Conservation (phyloP, 1,140 invertebrate genomes). For the Steinernema khuongi region DNA sequence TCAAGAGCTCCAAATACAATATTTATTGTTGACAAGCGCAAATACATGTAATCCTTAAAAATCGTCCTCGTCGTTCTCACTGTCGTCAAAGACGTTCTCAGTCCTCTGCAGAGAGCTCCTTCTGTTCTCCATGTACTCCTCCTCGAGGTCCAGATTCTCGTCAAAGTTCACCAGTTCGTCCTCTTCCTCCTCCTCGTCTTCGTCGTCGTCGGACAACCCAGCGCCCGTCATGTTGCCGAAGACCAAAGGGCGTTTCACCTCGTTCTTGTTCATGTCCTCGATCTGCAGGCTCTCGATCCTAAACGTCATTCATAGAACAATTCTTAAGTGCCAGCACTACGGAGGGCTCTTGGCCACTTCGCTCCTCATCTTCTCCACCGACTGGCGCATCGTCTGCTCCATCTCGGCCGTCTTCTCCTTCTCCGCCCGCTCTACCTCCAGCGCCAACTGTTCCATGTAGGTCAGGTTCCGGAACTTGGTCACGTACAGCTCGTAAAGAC, state of each 20-base stretch:
- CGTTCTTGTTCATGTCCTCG: background rate
- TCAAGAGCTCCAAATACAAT: too few relatives aligned
- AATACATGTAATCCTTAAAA: too few relatives aligned
- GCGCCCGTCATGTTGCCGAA: conserved; percentile 43
- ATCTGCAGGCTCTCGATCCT: conserved; percentile 22
- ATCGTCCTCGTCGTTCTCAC: background rate
- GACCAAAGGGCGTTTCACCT: conserved; percentile 5
- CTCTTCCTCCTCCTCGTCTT: conserved; percentile 27
- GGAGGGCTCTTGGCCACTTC: conserved; percentile 28
- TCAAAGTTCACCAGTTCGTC: background rate
- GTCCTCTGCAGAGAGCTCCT: background rate
- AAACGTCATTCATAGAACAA: background rate
- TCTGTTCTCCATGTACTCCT: background rate
- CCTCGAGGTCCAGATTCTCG: background rate
- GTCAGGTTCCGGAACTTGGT: conserved; percentile 77
- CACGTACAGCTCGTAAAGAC: conserved; percentile 80
- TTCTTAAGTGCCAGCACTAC: background rate
- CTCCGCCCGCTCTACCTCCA: conserved; percentile 69
- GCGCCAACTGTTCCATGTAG: conserved; percentile 72
- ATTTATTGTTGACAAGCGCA: too few relatives aligned
- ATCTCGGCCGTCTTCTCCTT: conserved; percentile 42
- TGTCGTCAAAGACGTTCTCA: background rate
- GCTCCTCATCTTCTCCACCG: conserved; percentile 36
- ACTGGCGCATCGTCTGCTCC: conserved; percentile 32
- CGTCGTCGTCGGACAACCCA: conserved; percentile 32